Conservation (phyloP, 2,888 invertebrate species). For the Melieria picta region DNA sequence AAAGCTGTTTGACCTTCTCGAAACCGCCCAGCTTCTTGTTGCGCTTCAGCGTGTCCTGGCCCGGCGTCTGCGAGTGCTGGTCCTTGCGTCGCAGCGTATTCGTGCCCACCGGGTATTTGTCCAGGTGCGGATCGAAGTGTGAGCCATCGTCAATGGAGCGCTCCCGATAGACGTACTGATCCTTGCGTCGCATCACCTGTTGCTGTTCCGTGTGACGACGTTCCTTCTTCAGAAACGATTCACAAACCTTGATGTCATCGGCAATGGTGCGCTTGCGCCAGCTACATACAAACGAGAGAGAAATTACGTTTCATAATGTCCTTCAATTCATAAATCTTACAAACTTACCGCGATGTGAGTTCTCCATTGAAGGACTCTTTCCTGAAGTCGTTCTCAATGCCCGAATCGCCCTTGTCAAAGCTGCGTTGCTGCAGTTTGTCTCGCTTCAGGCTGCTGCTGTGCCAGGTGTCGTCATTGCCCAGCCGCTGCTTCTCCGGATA, state of each 20-base stretch:
- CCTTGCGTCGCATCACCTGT: slow-evolving; percentile 64
- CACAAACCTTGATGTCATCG: slow-evolving; percentile 77
- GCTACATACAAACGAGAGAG: slow-evolving; percentile 44
- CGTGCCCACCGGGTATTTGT: slow-evolving; percentile 69
- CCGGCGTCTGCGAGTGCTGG: slow-evolving; percentile 49
- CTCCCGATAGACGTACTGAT: slow-evolving; percentile 70
- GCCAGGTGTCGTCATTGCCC: slow-evolving; percentile 69
- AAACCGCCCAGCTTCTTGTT: slow-evolving; percentile 77
- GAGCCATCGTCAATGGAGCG: slow-evolving; percentile 76
- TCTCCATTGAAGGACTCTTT: slow-evolving; percentile 73
- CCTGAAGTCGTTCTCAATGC: slow-evolving; percentile 83
- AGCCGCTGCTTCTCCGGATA: slow-evolving; percentile 51
- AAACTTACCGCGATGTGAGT: slow-evolving; percentile 62
- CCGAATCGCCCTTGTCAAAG: slow-evolving; percentile 75
- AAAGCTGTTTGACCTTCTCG: slow-evolving; percentile 82
- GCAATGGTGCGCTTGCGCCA: slow-evolving; percentile 68
- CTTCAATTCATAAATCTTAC: not conserved
- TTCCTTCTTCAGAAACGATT: slow-evolving; percentile 78
- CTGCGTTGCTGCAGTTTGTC: slow-evolving; percentile 67
- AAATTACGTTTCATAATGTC: not conserved
- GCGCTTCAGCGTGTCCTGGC: slow-evolving; percentile 58
- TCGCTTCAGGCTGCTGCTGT: slow-evolving; percentile 70
- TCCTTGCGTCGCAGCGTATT: slow-evolving; percentile 55
- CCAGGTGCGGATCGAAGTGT: slow-evolving; percentile 73
- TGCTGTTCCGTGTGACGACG: slow-evolving; percentile 76